Base-by-base conservation (phyloP, 2,113 vertebrate genomes). In the Stercorarius parasiticus region DNA sequence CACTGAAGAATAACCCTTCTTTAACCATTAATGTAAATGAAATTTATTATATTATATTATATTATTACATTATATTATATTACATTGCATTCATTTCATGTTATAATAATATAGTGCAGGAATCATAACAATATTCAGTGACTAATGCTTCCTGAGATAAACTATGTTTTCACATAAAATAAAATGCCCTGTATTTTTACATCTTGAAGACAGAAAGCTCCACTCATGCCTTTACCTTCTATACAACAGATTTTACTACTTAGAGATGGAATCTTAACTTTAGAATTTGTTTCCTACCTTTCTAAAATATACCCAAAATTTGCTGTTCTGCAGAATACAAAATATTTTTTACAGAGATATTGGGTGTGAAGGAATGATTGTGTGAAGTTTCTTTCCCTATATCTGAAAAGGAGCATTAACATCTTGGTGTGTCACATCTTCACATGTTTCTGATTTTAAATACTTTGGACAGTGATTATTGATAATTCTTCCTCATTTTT, bases 1-100 rank as follows among this genome's bases (percentile, higher is more conserved):
- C 22, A 30, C 27, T 53, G 47, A 77, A 83, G 8, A 10, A 40
- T 3, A 15, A 3, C 10, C 22, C 4, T 80, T 67, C 32, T 84
- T 90, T 64, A 40, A 29, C 22, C 9, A 47, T 43, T 42, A 19
- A 9, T 73, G 7, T n/a, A 77, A 81, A 72, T 47, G 19, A 21
- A 20, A 10, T 45, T 19, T 43, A 16, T 45, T 45, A 45, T 45
- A 45, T 45, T 45, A 45, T 19, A 45, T 45, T 45, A 45, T 17
- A 45, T 47, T 47, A 47, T 43, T 43, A 17, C 15, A 43, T 43
- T 43, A 17, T 4, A 18, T 17, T 45, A 13, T 38, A 45, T 32
- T 49, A 26, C 19, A 36, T 19, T 40, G 3, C 7, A 71, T 30
- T 16, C 0, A 64, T 50, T 92, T 59, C 0, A 2, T n/a, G 5